phyloP scores from a whole-genome alignment of 2,113 vertebrate species.

The Melanocharis versteri region DNA sequence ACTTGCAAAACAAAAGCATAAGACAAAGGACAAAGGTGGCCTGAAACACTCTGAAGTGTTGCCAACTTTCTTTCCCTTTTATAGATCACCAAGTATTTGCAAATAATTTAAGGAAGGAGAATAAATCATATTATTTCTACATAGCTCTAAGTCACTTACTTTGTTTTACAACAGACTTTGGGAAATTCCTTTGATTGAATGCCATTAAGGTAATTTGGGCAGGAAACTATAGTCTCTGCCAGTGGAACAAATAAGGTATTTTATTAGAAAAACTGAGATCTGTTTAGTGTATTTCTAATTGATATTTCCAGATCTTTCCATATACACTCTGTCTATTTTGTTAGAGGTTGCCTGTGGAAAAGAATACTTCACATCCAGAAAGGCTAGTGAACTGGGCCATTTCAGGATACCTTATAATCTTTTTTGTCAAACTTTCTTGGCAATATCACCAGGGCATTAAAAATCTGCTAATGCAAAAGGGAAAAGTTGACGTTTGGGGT shows the following conservation, averaged over 20 bases:
- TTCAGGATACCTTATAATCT: constrained; percentile 42
- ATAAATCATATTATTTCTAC: not conserved
- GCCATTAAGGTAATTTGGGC: not conserved
- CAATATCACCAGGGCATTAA: not conserved
- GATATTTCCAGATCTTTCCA: constrained; percentile 60
- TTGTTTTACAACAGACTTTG: not conserved
- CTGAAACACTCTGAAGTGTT: not conserved
- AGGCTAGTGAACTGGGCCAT: constrained; percentile 12
- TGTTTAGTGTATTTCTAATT: constrained; percentile 42
- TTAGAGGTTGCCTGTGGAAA: constrained; percentile 48
- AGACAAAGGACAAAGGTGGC: not conserved
- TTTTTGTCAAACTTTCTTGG: constrained; percentile 64
- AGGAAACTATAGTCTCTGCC: not conserved
- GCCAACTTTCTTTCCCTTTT: not conserved
- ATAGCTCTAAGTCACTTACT: not conserved
- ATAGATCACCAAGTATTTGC: not conserved
- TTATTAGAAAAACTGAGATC: constrained; percentile 34
- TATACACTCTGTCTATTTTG: not conserved
- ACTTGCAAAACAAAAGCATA: not conserved
- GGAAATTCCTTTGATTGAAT: constrained; percentile 15
- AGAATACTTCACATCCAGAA: constrained; percentile 43
- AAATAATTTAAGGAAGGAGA: not conserved
- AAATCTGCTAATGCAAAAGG: constrained; percentile 30
- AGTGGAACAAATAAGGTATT: constrained; percentile 39
- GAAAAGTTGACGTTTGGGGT: constrained; percentile 21